A percentile compares a stretch with the other conserved stretches of the same genome.
Conservation (phyloP, 2,797 vertebrate species). For the Thalassophryne amazonica region DNA sequence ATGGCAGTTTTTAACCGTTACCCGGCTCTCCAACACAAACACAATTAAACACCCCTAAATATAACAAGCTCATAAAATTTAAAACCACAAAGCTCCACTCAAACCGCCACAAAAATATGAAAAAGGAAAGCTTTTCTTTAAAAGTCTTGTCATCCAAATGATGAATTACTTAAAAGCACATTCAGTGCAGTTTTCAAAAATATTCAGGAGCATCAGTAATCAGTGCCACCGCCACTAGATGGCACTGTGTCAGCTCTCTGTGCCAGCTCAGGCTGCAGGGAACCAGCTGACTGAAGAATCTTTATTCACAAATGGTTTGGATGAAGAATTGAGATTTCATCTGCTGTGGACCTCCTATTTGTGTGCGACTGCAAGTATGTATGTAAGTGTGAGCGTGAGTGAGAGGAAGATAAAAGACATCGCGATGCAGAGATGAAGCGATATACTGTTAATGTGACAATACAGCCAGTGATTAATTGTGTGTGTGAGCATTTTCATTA, state of each 20-base stretch:
- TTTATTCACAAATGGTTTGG: conserved; percentile 47
- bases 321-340: conserved; percentile 66
- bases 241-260: conserved; percentile 74
- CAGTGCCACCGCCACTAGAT: conserved; percentile 69
- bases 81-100: not conserved
- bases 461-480: conserved; percentile 39
- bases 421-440: not conserved
- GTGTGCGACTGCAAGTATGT: not conserved
- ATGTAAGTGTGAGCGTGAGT: not conserved
- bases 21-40: conserved; percentile 27
- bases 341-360: conserved; percentile 51
- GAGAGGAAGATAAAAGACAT: not conserved
- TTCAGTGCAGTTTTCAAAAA: conserved; percentile 4
- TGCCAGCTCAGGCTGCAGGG: not conserved
- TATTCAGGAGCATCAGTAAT: not conserved
- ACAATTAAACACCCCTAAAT: conserved; percentile 11
- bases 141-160: not conserved
- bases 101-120: conserved; percentile 2
- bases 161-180: not conserved
- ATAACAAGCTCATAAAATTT: conserved; percentile 26
- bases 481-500: conserved; percentile 39
- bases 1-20: conserved; percentile 54
- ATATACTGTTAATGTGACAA: conserved; percentile 17
- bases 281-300: conserved; percentile 15
- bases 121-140: not conserved